Conservation (phyloP, 2,888 invertebrate species). For the Cactoblastis cactorum region DNA sequence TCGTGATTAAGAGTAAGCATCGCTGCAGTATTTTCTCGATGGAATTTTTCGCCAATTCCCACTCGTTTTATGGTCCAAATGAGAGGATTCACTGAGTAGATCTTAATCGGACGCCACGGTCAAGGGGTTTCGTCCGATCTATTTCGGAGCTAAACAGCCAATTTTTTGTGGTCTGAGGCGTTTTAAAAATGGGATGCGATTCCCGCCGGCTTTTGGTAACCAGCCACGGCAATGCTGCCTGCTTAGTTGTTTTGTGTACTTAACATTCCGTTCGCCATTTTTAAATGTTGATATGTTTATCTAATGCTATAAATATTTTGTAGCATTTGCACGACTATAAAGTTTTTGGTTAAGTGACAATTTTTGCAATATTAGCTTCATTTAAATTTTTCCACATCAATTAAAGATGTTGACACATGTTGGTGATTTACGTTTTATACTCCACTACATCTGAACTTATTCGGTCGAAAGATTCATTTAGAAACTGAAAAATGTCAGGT, state of each 20-base stretch:
- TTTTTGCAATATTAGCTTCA: no score
- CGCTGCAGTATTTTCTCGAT: conserved; percentile 27
- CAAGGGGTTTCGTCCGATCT: conserved; percentile 61
- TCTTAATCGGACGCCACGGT: conserved; percentile 60
- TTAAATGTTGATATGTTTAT: background rate
- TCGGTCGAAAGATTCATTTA: no score
- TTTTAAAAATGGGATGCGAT: conserved; percentile 49
- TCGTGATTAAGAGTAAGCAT: conserved; percentile 16
- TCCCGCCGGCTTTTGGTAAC: conserved; percentile 17
- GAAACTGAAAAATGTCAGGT: no score
- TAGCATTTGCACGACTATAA: background rate
- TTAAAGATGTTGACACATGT: no score
- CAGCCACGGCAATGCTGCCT: conserved; percentile 11
- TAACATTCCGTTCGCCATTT: conserved; percentile 1
- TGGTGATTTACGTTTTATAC: no score
- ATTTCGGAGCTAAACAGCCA: conserved; percentile 60
- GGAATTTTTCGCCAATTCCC: conserved; percentile 42
- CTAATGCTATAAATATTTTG: background rate
- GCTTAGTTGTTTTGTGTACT: conserved; percentile 10
- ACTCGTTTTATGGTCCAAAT: conserved; percentile 62
- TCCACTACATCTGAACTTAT: no score
- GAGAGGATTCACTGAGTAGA: conserved; percentile 58
- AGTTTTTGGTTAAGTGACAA: background rate
- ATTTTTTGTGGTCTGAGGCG: conserved; percentile 58
- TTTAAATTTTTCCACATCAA: no score